Conservation (phyloP, 2,888 invertebrate genomes). For the Aspidiotus rigidus region DNA sequence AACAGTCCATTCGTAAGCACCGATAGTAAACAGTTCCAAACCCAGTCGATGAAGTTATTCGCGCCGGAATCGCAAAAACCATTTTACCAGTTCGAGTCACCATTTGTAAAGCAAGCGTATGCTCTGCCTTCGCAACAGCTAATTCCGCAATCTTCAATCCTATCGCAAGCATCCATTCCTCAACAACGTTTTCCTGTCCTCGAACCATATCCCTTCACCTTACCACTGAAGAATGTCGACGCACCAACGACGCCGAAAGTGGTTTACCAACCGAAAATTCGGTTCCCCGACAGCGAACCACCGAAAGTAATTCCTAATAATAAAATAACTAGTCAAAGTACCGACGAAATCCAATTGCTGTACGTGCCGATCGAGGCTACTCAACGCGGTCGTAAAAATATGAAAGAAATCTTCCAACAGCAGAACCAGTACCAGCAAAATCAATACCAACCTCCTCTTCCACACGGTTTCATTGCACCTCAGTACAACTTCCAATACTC, state of each 20-base stretch:
- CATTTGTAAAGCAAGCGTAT: slow-evolving; percentile 19
- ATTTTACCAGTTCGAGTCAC: slow-evolving; percentile 24
- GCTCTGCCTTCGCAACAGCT: slow-evolving; percentile 41
- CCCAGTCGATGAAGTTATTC: slow-evolving; percentile 20
- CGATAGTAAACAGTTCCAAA: slow-evolving; percentile 8
- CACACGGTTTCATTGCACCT: slow-evolving; percentile 16
- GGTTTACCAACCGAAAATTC: slow-evolving; percentile 18
- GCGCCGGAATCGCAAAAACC: slow-evolving; percentile 24
- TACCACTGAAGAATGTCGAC: slow-evolving; percentile 17
- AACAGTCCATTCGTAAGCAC: slow-evolving; percentile 17
- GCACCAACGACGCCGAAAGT: slow-evolving; percentile 21
- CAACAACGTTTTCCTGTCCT: slow-evolving; percentile 34
- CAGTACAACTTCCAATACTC: slow-evolving; percentile 23
- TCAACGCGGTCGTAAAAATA: slow-evolving; percentile 41
- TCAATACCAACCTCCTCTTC: slow-evolving; percentile 2
- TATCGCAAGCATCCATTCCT: slow-evolving; percentile 34
- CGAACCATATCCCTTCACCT: slow-evolving; percentile 27
- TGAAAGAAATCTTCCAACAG: slow-evolving; percentile 12
- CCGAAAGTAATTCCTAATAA: slow-evolving; percentile 17
- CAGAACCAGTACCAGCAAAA: slow-evolving; percentile 17
- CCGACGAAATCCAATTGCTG: slow-evolving; percentile 60
- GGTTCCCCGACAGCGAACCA: slow-evolving; percentile 23
- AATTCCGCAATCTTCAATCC: slow-evolving; percentile 5
- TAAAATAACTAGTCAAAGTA: slow-evolving; percentile 29
- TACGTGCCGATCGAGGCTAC: slow-evolving; percentile 74